Base-by-base conservation (phyloP, 2,888 invertebrate genomes). In the Ischnura elegans region DNA sequence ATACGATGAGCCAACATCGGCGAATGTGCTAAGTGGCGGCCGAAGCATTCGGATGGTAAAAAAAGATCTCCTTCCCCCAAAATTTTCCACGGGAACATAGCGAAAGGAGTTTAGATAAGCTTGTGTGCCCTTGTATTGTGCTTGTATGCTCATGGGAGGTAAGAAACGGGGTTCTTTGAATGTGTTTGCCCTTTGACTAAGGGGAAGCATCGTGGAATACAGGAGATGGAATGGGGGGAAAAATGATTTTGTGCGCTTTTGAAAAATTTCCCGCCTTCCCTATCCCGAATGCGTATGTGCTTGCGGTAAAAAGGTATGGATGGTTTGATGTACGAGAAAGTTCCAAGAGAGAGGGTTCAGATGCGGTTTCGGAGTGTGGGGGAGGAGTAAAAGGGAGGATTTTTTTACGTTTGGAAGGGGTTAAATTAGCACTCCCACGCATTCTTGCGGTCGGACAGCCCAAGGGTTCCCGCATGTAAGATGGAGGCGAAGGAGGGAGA, bases 351-450 rank as follows among this genome's bases (percentile, higher is more conserved):
- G 86, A 19, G 43, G 45, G 25, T 86, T 86, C 45, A n/a, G 86
- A 43, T 5, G 25, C 25, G 86, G 46, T 51, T 45, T 46, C 45
- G 46, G 46, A 45, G 51, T 51, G 51, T n/a, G n/a, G n/a, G n/a
- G n/a, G n/a, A n/a, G n/a, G n/a, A n/a, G 51, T 51, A 51, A 51
- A 51, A 51, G 51, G 51, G 45, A 36, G 61, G 16, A 66, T 43
- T 43, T n/a, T 43, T 86, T n/a, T 45, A n/a, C 29, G 43, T n/a
- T n/a, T 42, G 61, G 55, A 61, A 45, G 25, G 61, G 61, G 90
- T 42, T n/a, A 51, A 90, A 90, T 90, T 90, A 90, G 90, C 90
- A 90, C 90, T 43, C 90, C 90, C 90, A 90, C 90, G 90, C 90
- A 90, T 90, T 90, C 90, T 66, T 90, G 4, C 42, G 42, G 55